Evolutionary conservation across 2,888 invertebrate species (phyloP).

Genomic region (Trichopoda pennipes): DNA sequence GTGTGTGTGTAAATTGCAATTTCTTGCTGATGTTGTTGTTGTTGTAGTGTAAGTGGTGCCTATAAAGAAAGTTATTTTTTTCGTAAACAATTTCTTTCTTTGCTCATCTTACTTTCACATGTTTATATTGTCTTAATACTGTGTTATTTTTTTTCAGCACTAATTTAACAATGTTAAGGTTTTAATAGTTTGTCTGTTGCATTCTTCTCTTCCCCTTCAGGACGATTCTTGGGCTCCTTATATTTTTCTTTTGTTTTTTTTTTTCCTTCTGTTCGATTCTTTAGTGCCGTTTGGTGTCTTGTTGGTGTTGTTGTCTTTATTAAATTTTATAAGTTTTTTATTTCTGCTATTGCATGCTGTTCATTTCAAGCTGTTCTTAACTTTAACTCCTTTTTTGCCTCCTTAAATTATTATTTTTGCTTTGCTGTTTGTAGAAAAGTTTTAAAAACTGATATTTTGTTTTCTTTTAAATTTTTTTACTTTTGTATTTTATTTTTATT

Average conservation of each 20-base stretch:
- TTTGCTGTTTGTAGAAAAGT: slow-evolving; percentile 22
- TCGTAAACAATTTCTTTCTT: background rate
- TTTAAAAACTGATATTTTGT: slow-evolving; percentile 34
- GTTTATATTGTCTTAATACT: slow-evolving; percentile 3
- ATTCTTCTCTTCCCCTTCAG: too few species aligned
- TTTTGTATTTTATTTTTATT: background rate
- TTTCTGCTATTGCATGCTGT: slow-evolving; percentile 41
- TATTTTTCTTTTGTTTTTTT: background rate
- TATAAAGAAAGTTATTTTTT: background rate
- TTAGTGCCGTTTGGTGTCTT: slow-evolving; percentile 53
- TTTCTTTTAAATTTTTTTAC: background rate
- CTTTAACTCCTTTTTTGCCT: background rate
- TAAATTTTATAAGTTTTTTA: slow-evolving; percentile 51
- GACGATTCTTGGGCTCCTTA: background rate
- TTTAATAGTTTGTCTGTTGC: slow-evolving; percentile 23
- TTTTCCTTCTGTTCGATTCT: slow-evolving; percentile 6
- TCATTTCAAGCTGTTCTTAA: slow-evolving; percentile 23
- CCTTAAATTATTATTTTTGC: background rate
- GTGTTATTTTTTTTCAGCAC: background rate
- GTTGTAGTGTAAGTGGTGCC: background rate
- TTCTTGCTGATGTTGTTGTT: too few species aligned
- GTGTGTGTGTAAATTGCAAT: too few species aligned
- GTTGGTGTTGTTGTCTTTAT: slow-evolving; percentile 61
- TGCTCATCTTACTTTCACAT: background rate
- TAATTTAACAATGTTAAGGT: slow-evolving; percentile 21